Evolutionary conservation across 2,888 invertebrate genomes (phyloP), one percentile per base, ranked within the genome.

Genomic region (Synergus laeviventris): DNA sequence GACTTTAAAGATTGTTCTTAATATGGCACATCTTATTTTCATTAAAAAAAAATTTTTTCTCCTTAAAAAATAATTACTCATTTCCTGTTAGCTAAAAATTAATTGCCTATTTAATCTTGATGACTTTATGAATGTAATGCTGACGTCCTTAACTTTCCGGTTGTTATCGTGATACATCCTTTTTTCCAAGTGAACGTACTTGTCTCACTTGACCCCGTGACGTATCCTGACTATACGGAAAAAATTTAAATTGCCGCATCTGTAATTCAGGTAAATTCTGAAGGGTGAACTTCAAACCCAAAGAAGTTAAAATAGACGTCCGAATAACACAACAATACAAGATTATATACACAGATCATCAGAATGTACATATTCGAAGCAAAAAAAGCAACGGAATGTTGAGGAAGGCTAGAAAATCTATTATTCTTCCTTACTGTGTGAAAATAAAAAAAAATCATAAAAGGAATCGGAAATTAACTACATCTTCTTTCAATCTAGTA

Each of bases 181-280:
- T 56, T 56, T 56, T 11, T 9, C 21, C 56, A 3, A 2, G 12
- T 21, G 4, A 56, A 12, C 56, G 7, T n/a, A 49, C 16, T 49
- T 56, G 56, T 66, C 16, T 66, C 7, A 45, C 42, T 45, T 66
- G 66, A 66, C 45, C 66, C 42, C 66, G 45, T 45, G 31, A 42
- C 8, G 42, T 66, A 16, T 31, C 45, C 24, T 66, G 45, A 16
- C 24, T 42, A 24, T 45, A 42, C 9, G 16, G 5, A 66, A 45
- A 45, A 45, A 66, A 21, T 42, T 66, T 2, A 66, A 66, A 66
- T 42, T 45, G 45, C 36, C n/a, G 5, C 66, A 66, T 66, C 16
- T 66, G 66, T 42, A 66, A 66, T 66, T 45, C 64, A 66, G 64
- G 64, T 64, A 21, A 42, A 64, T 21, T 7, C 21, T 14, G 38